Base-by-base conservation (phyloP, 2,888 invertebrate genomes). In the Yponomeuta plumbellus region DNA sequence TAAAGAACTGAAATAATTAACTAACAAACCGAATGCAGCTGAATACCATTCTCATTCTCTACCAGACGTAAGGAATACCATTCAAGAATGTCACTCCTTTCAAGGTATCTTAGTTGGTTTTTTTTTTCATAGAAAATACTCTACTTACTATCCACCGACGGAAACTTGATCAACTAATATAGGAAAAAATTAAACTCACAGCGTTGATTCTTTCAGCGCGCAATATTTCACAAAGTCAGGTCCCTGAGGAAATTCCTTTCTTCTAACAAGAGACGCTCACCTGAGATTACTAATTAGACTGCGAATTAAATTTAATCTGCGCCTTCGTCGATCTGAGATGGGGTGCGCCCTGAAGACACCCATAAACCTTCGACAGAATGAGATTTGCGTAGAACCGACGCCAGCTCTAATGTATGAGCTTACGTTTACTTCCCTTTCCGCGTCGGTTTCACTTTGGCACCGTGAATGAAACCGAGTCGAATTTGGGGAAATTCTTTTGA, bases 271-370 rank as follows among this genome's bases (percentile, higher is more conserved):
- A 70, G 67, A 68, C 70, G 69, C 72, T 70, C 68, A 68, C 13
- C 67, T 52, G 13, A 52, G 44, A 52, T 52, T 17, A 13, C 68
- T 71, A 75, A 76, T 76, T 76, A 75, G 75, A 73, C 67, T 69
- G 73, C 17, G 73, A 74, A 75, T 77, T 76, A 75, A 73, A 73
- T 74, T 67, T 68, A 65, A 68, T 64, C 69, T 57, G 63, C 68
- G 68, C 72, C 70, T 71, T 67, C 66, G 23, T 56, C 68, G 72
- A 68, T 52, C 72, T 74, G 74, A 73, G 65, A 66, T 52, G 17
- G 71, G 73, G 72, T 74, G 74, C 74, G 72, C 69, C 71, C 71
- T 71, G 69, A 64, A 69, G 70, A 71, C 75, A 73, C 76, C 74
- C 61, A 63, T 79, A 77, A 77, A 74, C 75, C 75, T 71, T 63